Conservation (phyloP, 2,888 invertebrate species). For the Automeris io region DNA sequence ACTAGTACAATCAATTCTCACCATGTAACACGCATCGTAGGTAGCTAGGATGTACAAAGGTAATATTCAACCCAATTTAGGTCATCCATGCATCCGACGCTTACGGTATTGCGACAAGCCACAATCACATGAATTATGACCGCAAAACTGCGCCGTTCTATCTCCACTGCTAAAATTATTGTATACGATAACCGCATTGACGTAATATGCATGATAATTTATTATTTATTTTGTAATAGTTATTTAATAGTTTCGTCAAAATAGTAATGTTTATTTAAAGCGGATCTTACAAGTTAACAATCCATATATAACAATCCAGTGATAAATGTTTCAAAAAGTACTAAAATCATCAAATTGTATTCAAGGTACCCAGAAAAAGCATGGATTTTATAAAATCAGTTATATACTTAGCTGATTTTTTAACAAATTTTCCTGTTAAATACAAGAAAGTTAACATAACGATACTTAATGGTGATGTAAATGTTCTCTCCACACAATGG, state of each 20-base stretch:
- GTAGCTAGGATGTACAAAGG: constrained; percentile 6
- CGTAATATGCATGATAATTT: background rate
- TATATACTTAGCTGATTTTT: too few relatives aligned
- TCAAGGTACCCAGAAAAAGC: background rate
- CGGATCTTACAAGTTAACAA: too few relatives aligned
- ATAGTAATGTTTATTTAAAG: background rate
- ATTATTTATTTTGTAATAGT: background rate
- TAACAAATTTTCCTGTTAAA: too few relatives aligned
- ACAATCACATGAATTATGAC: constrained; percentile 13
- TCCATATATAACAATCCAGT: background rate
- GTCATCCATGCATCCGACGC: constrained; percentile 19
- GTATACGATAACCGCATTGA: background rate
- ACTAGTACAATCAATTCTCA: too few relatives aligned
- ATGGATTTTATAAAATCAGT: background rate
- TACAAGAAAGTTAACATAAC: background rate
- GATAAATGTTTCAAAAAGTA: background rate
- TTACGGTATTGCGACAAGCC: constrained; percentile 15
- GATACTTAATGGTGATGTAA: background rate
- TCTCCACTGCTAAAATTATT: background rate
- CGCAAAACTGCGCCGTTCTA: background rate
- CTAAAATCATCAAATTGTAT: background rate
- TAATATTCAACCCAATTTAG: constrained; percentile 17
- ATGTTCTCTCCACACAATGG: background rate
- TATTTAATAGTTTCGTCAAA: background rate
- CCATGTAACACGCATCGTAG: background rate